Conservation (phyloP, 2,113 vertebrate species). For the Myocastor coypus region DNA sequence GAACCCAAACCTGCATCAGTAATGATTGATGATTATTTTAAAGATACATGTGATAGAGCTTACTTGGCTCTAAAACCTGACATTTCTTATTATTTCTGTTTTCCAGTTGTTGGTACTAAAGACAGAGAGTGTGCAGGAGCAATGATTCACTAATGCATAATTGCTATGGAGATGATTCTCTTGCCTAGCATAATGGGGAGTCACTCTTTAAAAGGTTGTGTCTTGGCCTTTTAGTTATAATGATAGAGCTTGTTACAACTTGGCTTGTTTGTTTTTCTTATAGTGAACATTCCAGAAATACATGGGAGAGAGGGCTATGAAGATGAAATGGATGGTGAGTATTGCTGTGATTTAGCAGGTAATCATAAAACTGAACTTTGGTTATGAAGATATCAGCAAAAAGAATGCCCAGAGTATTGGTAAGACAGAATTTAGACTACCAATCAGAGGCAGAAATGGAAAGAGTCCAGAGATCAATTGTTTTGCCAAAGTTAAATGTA, state of each 20-base stretch:
- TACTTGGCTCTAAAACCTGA: slow-evolving; percentile 57
- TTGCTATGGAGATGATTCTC: background rate
- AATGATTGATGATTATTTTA: slow-evolving; percentile 76
- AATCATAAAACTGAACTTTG: slow-evolving; percentile 60
- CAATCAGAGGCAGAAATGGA: slow-evolving; percentile 7
- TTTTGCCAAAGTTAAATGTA: slow-evolving; percentile 55
- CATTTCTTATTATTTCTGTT: slow-evolving; percentile 29
- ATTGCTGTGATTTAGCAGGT: slow-evolving; percentile 57
- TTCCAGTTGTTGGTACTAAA: slow-evolving; percentile 69
- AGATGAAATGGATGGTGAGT: slow-evolving; percentile 86
- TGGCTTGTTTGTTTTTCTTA: slow-evolving; percentile 73
- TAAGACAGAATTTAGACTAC: slow-evolving; percentile 28
- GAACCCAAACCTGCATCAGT: slow-evolving; percentile 70
- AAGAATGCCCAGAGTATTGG: background rate
- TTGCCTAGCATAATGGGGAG: background rate
- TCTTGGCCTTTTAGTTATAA: slow-evolving; percentile 62
- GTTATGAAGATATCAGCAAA: slow-evolving; percentile 47
- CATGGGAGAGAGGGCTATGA: slow-evolving; percentile 84
- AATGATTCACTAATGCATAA: background rate
- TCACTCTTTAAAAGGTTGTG: background rate
- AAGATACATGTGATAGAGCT: slow-evolving; percentile 68
- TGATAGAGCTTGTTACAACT: slow-evolving; percentile 37
- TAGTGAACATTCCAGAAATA: slow-evolving; percentile 86
- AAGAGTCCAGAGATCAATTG: slow-evolving; percentile 34
- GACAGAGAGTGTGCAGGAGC: slow-evolving; percentile 53